Evolutionary conservation across 1,140 invertebrate species (phyloP), one percentile per base, ranked within the genome.

Genomic region (Drosophila mauritiana): DNA sequence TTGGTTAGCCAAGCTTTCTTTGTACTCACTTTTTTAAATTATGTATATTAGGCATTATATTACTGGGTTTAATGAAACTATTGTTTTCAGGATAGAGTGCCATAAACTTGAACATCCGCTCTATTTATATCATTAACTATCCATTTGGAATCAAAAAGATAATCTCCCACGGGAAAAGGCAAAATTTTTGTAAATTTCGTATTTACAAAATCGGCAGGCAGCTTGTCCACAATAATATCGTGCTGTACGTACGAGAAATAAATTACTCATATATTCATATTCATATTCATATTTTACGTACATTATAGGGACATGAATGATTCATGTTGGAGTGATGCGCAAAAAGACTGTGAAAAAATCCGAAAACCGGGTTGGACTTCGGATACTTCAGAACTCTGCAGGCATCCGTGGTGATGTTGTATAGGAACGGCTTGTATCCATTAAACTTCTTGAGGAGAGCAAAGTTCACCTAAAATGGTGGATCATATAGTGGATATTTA

Each of bases 341-440:
- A 7, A 68, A 63, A 3, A 69, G 8, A 3, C 15, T n/a, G 27
- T 73, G 5, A 3, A 61, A 8, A 22, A 13, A 52, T 11, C 10
- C 25, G 3, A 27, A 27, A 7, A 73, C 17, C 4, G 40, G 56
- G 10, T 39, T 72, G 22, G 34, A 13, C 3, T 73, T 73, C 4
- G 17, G 56, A 36, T 53, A 2, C 10, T 20, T 53, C 0, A 73
- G 20, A 4, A 48, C 10, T 8, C 31, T 62, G 12, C 67, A 73
- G 6, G 49, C 67, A 27, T 73, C 67, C 1, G 48, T 15, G 2
- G 36, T 72, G 11, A 73, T 22, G 11, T 73, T 73, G 34, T 73
- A 73, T 0, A 73, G 40, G 4, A 70, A 73, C 0, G 67, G 67
- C n/a, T 59, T 61, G 12, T 72, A 72, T n/a, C 68, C 70, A 31